Evolutionary conservation across 2,113 vertebrate genomes (phyloP).

Genomic region (Heterochromis multidens): DNA sequence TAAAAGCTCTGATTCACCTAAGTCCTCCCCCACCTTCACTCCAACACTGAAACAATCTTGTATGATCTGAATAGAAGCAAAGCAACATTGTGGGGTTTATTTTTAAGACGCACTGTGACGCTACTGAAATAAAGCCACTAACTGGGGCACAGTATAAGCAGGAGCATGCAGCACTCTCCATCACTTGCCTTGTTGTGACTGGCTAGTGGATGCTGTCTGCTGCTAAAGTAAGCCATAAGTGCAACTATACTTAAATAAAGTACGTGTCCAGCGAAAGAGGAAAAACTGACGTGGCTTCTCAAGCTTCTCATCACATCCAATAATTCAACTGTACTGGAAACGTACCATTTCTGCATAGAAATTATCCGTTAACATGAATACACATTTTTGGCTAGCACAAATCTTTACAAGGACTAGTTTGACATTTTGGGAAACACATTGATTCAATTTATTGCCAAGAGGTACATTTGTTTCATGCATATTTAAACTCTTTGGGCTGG

Average conservation of each 20-base stretch:
- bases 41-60: conserved; percentile 9
- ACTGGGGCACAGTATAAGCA: conserved; percentile 33
- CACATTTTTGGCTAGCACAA: not conserved
- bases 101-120: not conserved
- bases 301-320: not conserved
- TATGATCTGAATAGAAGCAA: not conserved
- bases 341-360: not conserved
- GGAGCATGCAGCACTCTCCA: not conserved
- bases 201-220: not conserved
- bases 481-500: not conserved
- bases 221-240: not conserved
- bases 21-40: conserved; percentile 11
- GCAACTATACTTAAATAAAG: not conserved
- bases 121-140: conserved; percentile 52
- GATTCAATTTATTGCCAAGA: not conserved
- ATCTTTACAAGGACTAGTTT: not conserved
- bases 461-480: not conserved
- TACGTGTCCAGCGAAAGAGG: not conserved
- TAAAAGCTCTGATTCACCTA: not conserved
- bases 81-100: not conserved
- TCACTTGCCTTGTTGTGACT: not conserved
- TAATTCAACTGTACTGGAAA: not conserved
- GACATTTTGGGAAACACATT: not conserved
- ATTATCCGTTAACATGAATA: not conserved
- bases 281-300: not conserved